Evolutionary conservation across 2,113 vertebrate genomes (phyloP), one percentile per base, ranked within the genome.

Genomic region (Epinephelus lanceolatus): DNA sequence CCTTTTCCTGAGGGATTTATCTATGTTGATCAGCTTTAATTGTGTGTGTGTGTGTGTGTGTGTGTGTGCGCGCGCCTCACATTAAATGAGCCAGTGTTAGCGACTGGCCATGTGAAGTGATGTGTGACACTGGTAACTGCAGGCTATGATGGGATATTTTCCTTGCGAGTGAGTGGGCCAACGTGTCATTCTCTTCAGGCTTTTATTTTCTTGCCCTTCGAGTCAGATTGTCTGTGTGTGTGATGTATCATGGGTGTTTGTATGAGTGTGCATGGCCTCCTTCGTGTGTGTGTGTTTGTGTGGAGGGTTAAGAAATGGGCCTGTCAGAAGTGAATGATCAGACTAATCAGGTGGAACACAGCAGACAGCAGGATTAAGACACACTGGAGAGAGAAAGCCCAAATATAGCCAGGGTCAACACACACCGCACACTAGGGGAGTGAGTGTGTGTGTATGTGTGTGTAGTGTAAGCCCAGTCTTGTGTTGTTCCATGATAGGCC

Each of bases 261-360:
- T 66, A 5, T 57, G 51, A 25, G 21, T 62, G 76, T 72, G 56
- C 21, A 4, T 47, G 65, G n/a, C 55, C 67, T 81, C 12, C 13
- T 30, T 9, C 61, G 52, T 71, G 18, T 52, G 69, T 25, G 57
- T 51, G 53, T 57, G 40, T 60, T 30, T 70, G 71, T 2, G 49
- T 70, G 60, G 56, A 82, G 30, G 23, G 60, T 75, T 77, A 86
- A 78, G 86, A 92, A 90, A 88, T 88, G 74, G 68, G 81, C 51
- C 80, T 89, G 89, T 92, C 91, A 93, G 84, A 91, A 92, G 69
- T 94, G 90, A 94, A 85, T 91, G 91, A 94, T 92, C 89, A 87
- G 84, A 86, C 83, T 92, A 91, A 94, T 93, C 92, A 88, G 82
- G 85, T 85, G 85, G 86, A 92, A 86, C 81, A 53, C 33, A 51